phyloP scores from a whole-genome alignment of 2,888 invertebrate species.

The Clitarchus hookeri region DNA sequence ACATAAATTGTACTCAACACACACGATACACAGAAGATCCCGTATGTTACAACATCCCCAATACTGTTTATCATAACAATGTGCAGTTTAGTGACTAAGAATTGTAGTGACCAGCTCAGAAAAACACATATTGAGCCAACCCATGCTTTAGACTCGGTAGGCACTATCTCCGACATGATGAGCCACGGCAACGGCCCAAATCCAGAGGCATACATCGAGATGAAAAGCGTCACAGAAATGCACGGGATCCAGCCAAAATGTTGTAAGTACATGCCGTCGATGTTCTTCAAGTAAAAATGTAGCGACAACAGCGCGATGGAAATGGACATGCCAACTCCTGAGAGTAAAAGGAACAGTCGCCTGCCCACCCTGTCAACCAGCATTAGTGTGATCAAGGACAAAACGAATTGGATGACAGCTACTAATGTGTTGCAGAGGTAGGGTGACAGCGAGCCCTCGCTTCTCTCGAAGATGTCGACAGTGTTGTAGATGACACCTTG shows the following conservation, averaged over 20 bases:
- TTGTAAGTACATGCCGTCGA: neutral
- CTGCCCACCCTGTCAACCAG: slow-evolving; percentile 81
- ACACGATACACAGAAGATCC: slow-evolving; percentile 75
- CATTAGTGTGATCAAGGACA: slow-evolving; percentile 71
- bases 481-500: slow-evolving; percentile 80
- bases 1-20: slow-evolving; percentile 30
- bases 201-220: slow-evolving; percentile 54
- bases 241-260: slow-evolving; percentile 23
- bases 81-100: slow-evolving; percentile 71
- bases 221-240: slow-evolving; percentile 24
- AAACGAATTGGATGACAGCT: slow-evolving; percentile 71
- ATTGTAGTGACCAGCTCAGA: slow-evolving; percentile 76
- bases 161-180: slow-evolving; percentile 65
- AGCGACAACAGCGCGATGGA: slow-evolving; percentile 48
- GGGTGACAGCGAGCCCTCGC: slow-evolving; percentile 38
- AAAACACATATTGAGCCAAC: slow-evolving; percentile 77
- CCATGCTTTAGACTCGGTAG: slow-evolving; percentile 69
- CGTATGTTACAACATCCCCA: slow-evolving; percentile 70
- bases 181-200: slow-evolving; percentile 67
- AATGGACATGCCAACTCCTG: slow-evolving; percentile 67
- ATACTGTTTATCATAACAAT: slow-evolving; percentile 63
- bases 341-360: slow-evolving; percentile 70
- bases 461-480: slow-evolving; percentile 64
- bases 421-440: slow-evolving; percentile 63
- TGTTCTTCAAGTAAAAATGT: slow-evolving; percentile 46